Base-by-base conservation (phyloP, 2,113 vertebrate genomes). In the Theristicus caerulescens region DNA sequence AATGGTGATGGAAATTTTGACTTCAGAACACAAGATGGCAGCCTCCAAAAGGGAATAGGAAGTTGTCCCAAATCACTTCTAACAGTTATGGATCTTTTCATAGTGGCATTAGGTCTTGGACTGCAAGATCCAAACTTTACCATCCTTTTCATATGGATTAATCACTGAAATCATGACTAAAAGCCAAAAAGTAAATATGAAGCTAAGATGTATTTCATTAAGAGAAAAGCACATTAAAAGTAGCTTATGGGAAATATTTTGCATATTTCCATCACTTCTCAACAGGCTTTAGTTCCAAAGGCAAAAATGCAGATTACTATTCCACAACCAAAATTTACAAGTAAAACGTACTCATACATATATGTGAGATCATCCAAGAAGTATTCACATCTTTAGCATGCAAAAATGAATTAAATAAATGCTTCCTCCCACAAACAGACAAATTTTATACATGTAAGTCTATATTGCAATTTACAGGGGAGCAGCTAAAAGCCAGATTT, bases 11-110 rank as follows among this genome's bases (percentile, higher is more conserved):
- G 59, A 90, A 88, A 82, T 79, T 93, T 84, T 94, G 58, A 70
- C 25, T 90, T 91, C 77, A 87, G 94, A 91, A 97, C 96, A 97
- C 91, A 97, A 97, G 97, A 97, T 96, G 93, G 96, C 97, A 97
- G 95, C 95, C 95, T 97, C 84, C 71, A 95, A 95, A 97, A 97
- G 80, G 88, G 71, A 96, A 96, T 86, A 78, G 66, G 61, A 85
- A 62, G 16, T 27, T 20, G 78, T 82, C 54, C 54, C 58, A 93
- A 42, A 65, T 31, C 13, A 32, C 34, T 87, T 91, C 34, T 78
- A 80, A 52, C 4, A 44, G 14, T 49, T 74, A 19, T 0, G 0
- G 25, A 44, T 15, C 7, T 91, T 71, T 47, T 42, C 16, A 22
- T 16, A 69, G 34, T 17, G 11, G 42, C 16, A 15, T 14, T 29